phyloP scores from a whole-genome alignment of 2,113 vertebrate species.

The Terrapene triunguis region DNA sequence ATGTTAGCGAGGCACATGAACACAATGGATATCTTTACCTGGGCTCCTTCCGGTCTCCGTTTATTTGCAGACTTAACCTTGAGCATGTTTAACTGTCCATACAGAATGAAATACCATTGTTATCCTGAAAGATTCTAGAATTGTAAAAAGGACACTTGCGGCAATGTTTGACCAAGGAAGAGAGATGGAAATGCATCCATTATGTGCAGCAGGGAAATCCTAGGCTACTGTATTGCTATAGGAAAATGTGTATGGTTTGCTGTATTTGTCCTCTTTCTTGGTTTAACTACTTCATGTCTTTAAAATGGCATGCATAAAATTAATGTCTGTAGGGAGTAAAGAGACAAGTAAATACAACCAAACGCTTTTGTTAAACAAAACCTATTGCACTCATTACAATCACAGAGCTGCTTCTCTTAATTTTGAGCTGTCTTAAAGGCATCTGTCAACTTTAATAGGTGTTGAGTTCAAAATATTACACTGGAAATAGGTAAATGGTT shows the following conservation, averaged over 20 bases:
- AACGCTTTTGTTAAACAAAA: conserved; percentile 18
- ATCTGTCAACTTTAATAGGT: neutral
- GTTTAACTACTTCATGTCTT: conserved; percentile 1
- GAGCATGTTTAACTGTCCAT: conserved; percentile 73
- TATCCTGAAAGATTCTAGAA: neutral
- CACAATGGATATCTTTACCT: conserved; percentile 90
- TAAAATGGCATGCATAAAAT: conserved; percentile 4
- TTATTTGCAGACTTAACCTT: conserved; percentile 89
- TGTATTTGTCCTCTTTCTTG: neutral
- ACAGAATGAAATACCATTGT: neutral
- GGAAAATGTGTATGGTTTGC: neutral
- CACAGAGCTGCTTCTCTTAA: neutral
- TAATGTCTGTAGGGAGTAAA: neutral
- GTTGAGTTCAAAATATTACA: neutral
- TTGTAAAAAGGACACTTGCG: neutral
- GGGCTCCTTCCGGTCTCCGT: conserved; percentile 93
- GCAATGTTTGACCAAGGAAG: neutral
- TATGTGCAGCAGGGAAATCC: neutral
- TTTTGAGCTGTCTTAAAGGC: neutral
- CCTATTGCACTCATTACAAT: neutral
- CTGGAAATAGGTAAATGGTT: neutral
- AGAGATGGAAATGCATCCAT: neutral
- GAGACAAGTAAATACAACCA: neutral
- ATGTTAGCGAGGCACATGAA: conserved; percentile 92
- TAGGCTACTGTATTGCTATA: neutral